Conservation (phyloP, 2,797 vertebrate species). For the Alauda arvensis region DNA sequence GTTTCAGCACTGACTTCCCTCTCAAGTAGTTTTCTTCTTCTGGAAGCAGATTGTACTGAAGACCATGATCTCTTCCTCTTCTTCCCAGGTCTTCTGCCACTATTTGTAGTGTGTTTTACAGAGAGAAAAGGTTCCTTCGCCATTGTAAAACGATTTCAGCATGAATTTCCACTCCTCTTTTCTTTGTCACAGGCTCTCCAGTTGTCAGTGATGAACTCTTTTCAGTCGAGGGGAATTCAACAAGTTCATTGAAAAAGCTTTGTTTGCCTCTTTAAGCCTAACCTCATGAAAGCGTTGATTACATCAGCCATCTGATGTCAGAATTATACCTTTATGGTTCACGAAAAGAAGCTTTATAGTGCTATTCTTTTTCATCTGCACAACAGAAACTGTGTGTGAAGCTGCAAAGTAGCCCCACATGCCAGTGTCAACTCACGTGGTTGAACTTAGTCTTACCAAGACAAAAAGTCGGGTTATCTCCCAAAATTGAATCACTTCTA, state of each 20-base stretch:
- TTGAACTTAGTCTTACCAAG: conserved; percentile 6
- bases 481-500: conserved; percentile 53
- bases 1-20: background rate
- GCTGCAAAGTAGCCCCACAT: conserved; percentile 1
- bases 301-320: conserved; percentile 24
- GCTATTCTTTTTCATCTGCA: conserved; percentile 16
- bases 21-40: background rate
- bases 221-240: background rate
- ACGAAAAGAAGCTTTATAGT: conserved; percentile 17
- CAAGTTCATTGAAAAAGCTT: conserved; percentile 3
- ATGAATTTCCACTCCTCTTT: background rate
- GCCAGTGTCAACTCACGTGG: conserved; percentile 16
- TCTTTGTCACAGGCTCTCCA: background rate
- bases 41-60: background rate
- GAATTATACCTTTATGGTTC: conserved; percentile 16
- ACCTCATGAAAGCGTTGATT: background rate
- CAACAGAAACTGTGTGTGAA: conserved; percentile 2
- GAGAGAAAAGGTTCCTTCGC: background rate
- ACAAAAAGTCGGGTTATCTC: conserved; percentile 50
- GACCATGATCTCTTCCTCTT: background rate
- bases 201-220: background rate
- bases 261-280: background rate
- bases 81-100: background rate
- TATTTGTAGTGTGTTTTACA: background rate
- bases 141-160: background rate